Base-by-base conservation (phyloP, 2,113 vertebrate species). In the Platichthys stellatus region DNA sequence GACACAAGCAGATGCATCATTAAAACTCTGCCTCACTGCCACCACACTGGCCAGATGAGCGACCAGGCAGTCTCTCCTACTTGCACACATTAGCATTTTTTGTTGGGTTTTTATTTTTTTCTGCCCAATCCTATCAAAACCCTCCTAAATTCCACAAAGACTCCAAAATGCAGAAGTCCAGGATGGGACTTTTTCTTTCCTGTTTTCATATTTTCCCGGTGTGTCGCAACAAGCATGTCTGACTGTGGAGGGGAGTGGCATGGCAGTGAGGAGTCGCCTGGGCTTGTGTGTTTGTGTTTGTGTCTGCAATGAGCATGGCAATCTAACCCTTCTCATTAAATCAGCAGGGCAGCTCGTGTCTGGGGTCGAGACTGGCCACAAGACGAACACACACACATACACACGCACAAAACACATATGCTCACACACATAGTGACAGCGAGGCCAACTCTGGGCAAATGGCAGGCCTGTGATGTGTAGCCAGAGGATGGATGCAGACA, bases 1-100 rank as follows among this genome's bases (percentile, higher is more conserved):
- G 92, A 94, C 92, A 93, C 86, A 89, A 94, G 90, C 93, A 93
- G 94, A 94, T 93, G 93, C 90, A 93, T 94, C 92, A 93, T 93
- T 93, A 94, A 94, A 94, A 95, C 86, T 92, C 82, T 82, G 89
- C 89, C 83, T 86, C 90, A 86, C 81, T 86, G 66, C 66, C 66
- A 24, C 66, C 54, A 45, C 64, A 31, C 83, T 82, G 92, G 86
- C 88, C 79, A 81, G 80, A 71, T 82, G 63, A 88, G 83, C 90
- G 76, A 85, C 81, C 78, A 70, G 87, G 63, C 88, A 83, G 85
- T 63, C 86, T 72, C 84, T 90, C 86, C 51, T 82, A 70, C 53
- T 71, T 64, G 5, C 12, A n/a, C 64, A 74, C 81, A 92, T 92
- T 89, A 85, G 83, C 83, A 86, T 86, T 84, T 75, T 76, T 63